These are phyloP conservation scores for Vidua chalybeata DNA, from an alignment of 2,113 vertebrate species.

Conservation along the genomic window DNA sequence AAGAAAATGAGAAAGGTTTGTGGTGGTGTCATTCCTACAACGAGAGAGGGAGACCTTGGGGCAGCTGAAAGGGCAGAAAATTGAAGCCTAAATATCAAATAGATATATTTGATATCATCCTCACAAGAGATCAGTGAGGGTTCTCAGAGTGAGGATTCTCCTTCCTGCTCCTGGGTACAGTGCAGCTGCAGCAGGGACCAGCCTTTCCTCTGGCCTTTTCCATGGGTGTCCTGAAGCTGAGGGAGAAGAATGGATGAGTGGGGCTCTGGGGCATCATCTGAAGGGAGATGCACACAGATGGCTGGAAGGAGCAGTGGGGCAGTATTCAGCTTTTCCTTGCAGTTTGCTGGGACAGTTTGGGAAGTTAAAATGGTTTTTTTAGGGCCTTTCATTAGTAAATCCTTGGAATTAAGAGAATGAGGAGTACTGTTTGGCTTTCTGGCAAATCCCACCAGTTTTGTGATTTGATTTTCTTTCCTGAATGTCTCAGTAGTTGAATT, in stretches of 20 bases:
- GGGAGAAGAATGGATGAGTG: neutral
- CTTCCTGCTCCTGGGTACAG: neutral
- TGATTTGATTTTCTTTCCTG: neutral
- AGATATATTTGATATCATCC: neutral
- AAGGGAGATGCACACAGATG: neutral
- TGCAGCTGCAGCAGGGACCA: neutral
- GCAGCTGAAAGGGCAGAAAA: neutral
- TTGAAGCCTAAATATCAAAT: neutral
- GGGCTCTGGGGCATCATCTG: neutral
- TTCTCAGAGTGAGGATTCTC: neutral
- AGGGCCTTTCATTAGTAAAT: neutral
- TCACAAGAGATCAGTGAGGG: neutral
- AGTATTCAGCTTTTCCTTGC: neutral
- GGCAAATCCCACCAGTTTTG: neutral
- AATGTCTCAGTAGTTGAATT: neutral
- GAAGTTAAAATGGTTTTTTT: neutral
- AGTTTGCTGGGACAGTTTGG: neutral
- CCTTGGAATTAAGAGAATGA: neutral
- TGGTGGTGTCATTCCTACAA: neutral
- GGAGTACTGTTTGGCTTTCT: neutral
- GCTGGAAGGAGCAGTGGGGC: neutral
- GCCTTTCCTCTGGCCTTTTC: neutral
- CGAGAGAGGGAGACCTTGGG: neutral
- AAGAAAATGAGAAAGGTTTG: neutral
- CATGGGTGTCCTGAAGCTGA: neutral